Evolutionary conservation across 2,113 vertebrate genomes (phyloP).

Genomic region (Notiomystis cincta): DNA sequence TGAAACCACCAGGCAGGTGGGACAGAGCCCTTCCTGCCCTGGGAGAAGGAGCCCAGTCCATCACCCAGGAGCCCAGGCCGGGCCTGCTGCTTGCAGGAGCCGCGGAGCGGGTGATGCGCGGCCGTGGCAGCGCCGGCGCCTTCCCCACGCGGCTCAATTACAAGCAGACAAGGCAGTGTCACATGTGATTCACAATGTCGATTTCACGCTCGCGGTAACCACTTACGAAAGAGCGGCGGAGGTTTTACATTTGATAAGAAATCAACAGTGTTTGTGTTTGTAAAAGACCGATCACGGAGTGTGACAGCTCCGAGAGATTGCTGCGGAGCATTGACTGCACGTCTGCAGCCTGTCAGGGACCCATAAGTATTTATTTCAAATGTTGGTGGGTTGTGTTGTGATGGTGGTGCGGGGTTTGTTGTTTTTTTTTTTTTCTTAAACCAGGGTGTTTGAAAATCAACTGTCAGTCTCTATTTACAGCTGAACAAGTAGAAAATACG

Average conservation of each 20-base stretch:
- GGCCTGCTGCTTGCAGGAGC: background rate
- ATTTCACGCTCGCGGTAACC: slow-evolving; percentile 94
- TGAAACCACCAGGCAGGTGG: background rate
- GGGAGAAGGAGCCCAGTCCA: background rate
- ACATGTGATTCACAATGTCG: slow-evolving; percentile 97
- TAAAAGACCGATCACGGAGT: slow-evolving; percentile 87
- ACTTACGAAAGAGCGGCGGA: slow-evolving; percentile 87
- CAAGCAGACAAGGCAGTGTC: slow-evolving; percentile 89
- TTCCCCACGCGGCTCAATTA: slow-evolving; percentile 94
- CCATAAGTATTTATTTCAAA: slow-evolving; percentile 94
- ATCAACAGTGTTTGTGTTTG: slow-evolving; percentile 90
- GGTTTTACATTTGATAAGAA: slow-evolving; percentile 98
- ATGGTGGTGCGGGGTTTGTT: background rate
- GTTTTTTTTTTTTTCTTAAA: background rate
- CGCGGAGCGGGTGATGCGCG: accelerated
- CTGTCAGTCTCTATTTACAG: slow-evolving; percentile 85
- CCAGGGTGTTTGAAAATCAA: slow-evolving; percentile 75
- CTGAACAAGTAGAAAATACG: slow-evolving; percentile 72
- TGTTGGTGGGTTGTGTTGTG: slow-evolving; percentile 22
- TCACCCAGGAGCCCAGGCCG: background rate
- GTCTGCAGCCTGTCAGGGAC: slow-evolving; percentile 86
- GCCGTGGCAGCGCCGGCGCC: background rate
- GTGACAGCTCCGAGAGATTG: slow-evolving; percentile 94
- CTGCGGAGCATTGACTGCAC: slow-evolving; percentile 75
- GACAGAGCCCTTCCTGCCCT: background rate